These are phyloP conservation scores for Barnardius zonarius DNA, from an alignment of 2,113 vertebrate species.

Conservation along the genomic window DNA sequence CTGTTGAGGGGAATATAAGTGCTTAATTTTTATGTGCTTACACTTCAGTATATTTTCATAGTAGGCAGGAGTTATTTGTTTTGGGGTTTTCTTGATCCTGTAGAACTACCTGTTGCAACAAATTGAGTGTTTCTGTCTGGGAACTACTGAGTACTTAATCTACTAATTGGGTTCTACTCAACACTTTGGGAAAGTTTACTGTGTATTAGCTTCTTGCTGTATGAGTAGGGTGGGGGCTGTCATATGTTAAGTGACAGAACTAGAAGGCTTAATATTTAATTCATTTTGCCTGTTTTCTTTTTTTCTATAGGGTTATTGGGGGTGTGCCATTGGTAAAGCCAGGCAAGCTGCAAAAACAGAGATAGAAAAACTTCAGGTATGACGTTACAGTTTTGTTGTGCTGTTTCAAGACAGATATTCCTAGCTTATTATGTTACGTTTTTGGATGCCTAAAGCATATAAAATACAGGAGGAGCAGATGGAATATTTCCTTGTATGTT, in stretches of 20 bases:
- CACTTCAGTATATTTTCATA: neutral
- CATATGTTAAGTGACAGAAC: neutral
- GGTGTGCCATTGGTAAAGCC: constrained; percentile 96
- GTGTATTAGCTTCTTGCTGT: neutral
- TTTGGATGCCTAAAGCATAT: neutral
- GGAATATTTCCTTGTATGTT: neutral
- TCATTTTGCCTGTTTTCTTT: neutral
- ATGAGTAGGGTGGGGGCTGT: neutral
- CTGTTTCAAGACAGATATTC: neutral
- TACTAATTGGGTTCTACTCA: neutral
- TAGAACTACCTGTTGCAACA: neutral
- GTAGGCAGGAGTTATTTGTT: neutral
- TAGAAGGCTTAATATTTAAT: neutral
- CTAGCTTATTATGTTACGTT: neutral
- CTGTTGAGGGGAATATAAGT: neutral
- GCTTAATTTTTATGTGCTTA: neutral
- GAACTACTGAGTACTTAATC: neutral
- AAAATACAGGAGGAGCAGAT: neutral
- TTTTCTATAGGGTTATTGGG: constrained; percentile 90
- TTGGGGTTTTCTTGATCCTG: neutral
- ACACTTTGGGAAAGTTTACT: neutral
- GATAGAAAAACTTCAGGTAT: constrained; percentile 97
- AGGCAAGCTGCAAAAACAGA: constrained; percentile 99
- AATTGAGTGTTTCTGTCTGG: neutral
- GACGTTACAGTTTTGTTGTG: neutral